Base-by-base conservation (phyloP, 2,113 vertebrate genomes). In the Arvicanthis niloticus region DNA sequence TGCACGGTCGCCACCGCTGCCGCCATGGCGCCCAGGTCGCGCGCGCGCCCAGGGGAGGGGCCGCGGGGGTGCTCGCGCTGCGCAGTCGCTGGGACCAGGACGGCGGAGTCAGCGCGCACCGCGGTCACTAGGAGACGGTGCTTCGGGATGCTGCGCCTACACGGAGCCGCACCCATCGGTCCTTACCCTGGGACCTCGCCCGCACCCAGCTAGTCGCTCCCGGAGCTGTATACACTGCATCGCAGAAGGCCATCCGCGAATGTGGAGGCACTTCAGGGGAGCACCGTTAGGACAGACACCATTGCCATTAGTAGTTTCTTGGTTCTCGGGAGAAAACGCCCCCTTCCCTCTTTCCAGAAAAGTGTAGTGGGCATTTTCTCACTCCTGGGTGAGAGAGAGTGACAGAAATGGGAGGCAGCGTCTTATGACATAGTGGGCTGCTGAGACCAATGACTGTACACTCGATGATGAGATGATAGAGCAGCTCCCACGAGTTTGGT, bases 11-110 rank as follows among this genome's bases (percentile, higher is more conserved):
- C 48, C 58, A 45, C 87, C 75, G 97, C 96, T 87, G 98, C 76
- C 53, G 97, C 97, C 97, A 97, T 97, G 94, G 94, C 92, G 89
- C 78, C 75, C 22, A 19, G 86, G 95, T 93, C 93, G 94, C 91
- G 95, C 95, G 96, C 95, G 93, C 95, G 93, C 89, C 56, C 91
- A 40, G 82, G 73, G 97, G 94, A 80, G 90, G 93, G 68, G 37
- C 96, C 70, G 91, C 82, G 82, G 91, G 86, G 95, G 78, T 40
- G 93, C 78, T 70, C 34, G 89, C 87, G 81, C 40, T 45, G 76
- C 93, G 95, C 92, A 62, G 96, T 91, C 45, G 56, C 94, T 90
- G 1, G 29, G 82, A 81, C 91, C 51, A 37, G 95, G 40, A 40
- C 8, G 4, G 24, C 0, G 42, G 26, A 40, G 94, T 53, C 91